A percentile compares a stretch with the other conserved stretches of the same genome.
phyloP scores from a whole-genome alignment of 2,888 invertebrate species.

The Acronicta aceris region DNA sequence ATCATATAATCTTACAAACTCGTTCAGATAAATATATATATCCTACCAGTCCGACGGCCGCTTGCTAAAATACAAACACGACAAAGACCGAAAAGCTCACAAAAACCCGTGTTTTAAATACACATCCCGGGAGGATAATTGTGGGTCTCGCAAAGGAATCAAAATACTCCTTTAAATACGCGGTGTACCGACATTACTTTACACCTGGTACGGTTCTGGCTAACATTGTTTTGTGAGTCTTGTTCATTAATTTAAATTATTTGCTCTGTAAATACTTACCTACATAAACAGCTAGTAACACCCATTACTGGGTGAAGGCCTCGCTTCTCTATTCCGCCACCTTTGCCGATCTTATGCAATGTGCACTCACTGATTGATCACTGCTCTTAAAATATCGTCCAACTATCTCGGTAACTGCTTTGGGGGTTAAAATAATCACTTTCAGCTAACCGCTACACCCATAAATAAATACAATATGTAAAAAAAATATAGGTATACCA shows the following conservation, averaged over 20 bases:
- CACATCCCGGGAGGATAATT: conserved; percentile 45
- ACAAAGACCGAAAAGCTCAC: conserved; percentile 24
- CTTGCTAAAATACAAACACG: conserved; percentile 26
- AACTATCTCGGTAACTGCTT: too few relatives aligned
- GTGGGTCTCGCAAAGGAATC: conserved; percentile 49
- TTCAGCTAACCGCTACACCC: too few relatives aligned
- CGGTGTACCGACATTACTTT: conserved; percentile 45
- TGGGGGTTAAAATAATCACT: too few relatives aligned
- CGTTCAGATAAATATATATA: conserved; percentile 5
- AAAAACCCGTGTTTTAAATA: conserved; percentile 50
- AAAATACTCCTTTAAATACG: conserved; percentile 48
- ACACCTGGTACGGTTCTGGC: conserved; percentile 42
- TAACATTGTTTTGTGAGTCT: conserved; percentile 46
- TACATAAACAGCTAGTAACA: too few relatives aligned
- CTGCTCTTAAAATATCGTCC: too few relatives aligned
- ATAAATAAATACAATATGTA: too few relatives aligned
- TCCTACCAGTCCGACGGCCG: background rate
- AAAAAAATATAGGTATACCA: too few relatives aligned
- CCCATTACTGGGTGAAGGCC: too few relatives aligned
- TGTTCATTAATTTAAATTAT: conserved; percentile 53
- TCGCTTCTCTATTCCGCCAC: background rate
- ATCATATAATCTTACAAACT: background rate
- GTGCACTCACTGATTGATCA: too few relatives aligned
- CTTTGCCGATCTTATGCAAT: too few relatives aligned
- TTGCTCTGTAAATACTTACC: conserved; percentile 29